Evolutionary conservation across 2,113 vertebrate species (phyloP).

Genomic region (Elaphurus davidianus): DNA sequence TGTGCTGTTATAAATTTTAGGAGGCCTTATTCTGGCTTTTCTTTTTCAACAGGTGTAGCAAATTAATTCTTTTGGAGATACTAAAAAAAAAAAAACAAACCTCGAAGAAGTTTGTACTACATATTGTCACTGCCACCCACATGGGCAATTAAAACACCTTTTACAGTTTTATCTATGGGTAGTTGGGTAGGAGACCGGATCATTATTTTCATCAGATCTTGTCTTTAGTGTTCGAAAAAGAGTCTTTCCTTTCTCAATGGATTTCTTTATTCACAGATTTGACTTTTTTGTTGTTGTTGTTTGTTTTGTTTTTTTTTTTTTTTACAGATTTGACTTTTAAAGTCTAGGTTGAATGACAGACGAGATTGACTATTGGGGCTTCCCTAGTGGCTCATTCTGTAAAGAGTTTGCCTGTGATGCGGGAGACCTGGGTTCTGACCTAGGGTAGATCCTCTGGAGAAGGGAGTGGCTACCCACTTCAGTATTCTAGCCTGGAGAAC

Average conservation of each 20-base stretch:
- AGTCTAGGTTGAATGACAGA: constrained; percentile 16
- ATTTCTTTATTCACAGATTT: constrained; percentile 14
- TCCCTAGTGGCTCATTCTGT: neutral
- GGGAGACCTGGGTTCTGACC: neutral
- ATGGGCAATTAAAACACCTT: constrained; percentile 43
- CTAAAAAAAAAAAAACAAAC: neutral
- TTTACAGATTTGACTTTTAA: constrained; percentile 33
- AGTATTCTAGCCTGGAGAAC: neutral
- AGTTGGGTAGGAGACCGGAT: neutral
- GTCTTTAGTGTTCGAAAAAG: constrained; percentile 17
- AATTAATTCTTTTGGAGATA: neutral
- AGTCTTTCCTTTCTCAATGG: neutral
- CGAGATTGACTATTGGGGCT: neutral
- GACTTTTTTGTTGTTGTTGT: too few species aligned
- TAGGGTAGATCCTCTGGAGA: neutral
- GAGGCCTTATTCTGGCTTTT: neutral
- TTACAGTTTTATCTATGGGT: neutral
- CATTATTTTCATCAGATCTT: constrained; percentile 37
- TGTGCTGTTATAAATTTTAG: neutral
- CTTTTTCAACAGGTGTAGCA: neutral
- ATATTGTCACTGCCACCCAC: constrained; percentile 38
- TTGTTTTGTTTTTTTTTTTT: too few species aligned
- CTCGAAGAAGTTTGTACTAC: constrained; percentile 26
- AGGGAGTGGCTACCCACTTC: neutral
- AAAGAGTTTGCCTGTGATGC: neutral